A percentile compares a stretch with the other conserved stretches of the same genome.
These are phyloP conservation scores for Aethes cnicana DNA, from an alignment of 2,888 invertebrate species.

Conservation along the genomic window DNA sequence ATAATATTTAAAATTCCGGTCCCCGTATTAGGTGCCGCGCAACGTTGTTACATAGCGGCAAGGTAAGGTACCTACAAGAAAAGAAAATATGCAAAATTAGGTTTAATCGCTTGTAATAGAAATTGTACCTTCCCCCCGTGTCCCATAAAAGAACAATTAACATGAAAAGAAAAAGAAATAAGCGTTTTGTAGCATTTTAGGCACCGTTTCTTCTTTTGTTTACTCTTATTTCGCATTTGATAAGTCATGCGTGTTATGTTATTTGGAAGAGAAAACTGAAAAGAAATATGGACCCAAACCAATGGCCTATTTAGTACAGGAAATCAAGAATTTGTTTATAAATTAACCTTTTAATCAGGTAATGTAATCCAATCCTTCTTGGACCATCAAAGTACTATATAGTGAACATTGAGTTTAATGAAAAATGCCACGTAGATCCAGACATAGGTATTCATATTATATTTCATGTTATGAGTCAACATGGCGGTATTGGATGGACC, in stretches of 20 bases:
- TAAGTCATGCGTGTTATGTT: too few species aligned
- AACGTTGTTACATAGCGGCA: slow-evolving; percentile 19
- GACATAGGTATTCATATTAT: slow-evolving; percentile 12
- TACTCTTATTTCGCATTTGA: too few species aligned
- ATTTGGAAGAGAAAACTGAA: too few species aligned
- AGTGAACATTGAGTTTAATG: too few species aligned
- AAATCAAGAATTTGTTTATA: too few species aligned
- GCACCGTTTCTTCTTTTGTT: too few species aligned
- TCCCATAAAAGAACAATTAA: slow-evolving; percentile 25
- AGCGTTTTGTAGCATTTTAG: slow-evolving; percentile 8
- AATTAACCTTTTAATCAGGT: too few species aligned
- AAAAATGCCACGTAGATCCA: too few species aligned
- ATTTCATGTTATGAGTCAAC: slow-evolving; percentile 23
- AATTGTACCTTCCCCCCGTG: slow-evolving; percentile 23
- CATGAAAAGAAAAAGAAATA: slow-evolving; percentile 17
- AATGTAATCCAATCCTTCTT: too few species aligned
- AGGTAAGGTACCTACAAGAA: slow-evolving; percentile 23
- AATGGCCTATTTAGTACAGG: too few species aligned
- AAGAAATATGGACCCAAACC: too few species aligned
- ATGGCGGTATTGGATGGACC: slow-evolving; percentile 22
- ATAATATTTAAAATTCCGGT: slow-evolving; percentile 16
- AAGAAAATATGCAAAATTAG: slow-evolving; percentile 28
- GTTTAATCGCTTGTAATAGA: slow-evolving; percentile 26
- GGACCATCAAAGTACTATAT: too few species aligned
- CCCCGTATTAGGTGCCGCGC: slow-evolving; percentile 12